Evolutionary conservation across 2,888 invertebrate genomes (phyloP).

Genomic region (Apeira syringaria): DNA sequence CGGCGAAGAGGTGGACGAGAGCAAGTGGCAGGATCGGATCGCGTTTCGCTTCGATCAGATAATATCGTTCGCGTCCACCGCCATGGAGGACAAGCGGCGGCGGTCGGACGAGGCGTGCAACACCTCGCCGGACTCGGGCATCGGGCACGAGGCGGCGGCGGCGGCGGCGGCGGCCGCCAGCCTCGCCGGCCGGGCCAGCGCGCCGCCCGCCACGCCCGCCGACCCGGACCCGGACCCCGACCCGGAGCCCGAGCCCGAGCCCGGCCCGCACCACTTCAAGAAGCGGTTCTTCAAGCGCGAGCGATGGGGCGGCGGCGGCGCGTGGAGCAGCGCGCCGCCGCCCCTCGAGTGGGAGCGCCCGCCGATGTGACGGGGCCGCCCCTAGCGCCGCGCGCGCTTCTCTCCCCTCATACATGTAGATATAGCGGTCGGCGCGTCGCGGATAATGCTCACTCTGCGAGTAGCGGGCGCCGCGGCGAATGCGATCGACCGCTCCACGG

Average conservation of each 20-base stretch:
- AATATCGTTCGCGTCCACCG: constrained; percentile 96
- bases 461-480: background rate
- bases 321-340: constrained; percentile 74
- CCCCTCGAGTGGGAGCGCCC: constrained; percentile 77
- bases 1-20: constrained; percentile 89
- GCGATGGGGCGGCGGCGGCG: constrained; percentile 84
- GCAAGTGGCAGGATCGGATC: constrained; percentile 96
- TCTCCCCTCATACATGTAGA: background rate
- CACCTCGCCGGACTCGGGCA: constrained; percentile 92
- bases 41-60: constrained; percentile 97
- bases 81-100: constrained; percentile 93
- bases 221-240: background rate
- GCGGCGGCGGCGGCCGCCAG: constrained; percentile 52
- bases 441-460: constrained; percentile 8
- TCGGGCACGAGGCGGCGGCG: constrained; percentile 87
- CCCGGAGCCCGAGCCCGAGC: background rate
- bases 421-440: background rate
- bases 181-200: constrained; percentile 56
- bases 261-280: constrained; percentile 86
- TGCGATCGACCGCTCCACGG: constrained; percentile 27
- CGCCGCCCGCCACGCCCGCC: constrained; percentile 46
- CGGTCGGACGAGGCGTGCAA: constrained; percentile 93
- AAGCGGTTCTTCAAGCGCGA: constrained; percentile 92
- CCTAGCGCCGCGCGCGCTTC: background rate
- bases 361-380: constrained; percentile 65